Conservation (phyloP, 2,113 vertebrate genomes). For the Bombycilla garrulus region DNA sequence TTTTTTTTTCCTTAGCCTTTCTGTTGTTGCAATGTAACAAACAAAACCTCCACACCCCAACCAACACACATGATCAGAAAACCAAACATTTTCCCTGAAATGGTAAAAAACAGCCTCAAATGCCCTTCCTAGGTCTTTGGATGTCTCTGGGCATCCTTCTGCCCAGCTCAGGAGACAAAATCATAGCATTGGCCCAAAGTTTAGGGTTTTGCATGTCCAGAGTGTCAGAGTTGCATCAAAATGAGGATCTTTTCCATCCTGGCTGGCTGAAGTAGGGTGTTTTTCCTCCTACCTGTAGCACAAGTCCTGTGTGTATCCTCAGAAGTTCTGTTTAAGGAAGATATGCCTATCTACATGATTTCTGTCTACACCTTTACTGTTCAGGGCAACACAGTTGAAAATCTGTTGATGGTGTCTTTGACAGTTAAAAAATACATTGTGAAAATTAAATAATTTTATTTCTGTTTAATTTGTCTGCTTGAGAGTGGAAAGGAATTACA, state of each 20-base stretch:
- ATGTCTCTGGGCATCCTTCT: neutral
- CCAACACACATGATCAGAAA: neutral
- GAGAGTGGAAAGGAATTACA: neutral
- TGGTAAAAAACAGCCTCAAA: neutral
- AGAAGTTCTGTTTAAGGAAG: neutral
- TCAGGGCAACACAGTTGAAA: neutral
- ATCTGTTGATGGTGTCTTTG: neutral
- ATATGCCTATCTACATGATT: neutral
- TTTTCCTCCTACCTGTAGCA: neutral
- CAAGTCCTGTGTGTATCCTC: neutral
- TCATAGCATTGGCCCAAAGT: fast-evolving
- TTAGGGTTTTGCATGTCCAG: neutral
- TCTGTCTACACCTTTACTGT: neutral
- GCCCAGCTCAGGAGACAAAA: neutral
- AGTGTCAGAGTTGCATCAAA: neutral
- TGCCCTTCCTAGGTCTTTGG: neutral
- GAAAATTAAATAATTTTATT: slow-evolving; percentile 32
- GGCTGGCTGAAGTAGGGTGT: neutral
- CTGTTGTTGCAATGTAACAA: neutral
- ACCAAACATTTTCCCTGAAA: neutral
- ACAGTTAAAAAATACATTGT: neutral
- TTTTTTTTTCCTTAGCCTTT: neutral
- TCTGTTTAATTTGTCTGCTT: neutral
- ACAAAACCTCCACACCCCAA: too few relatives aligned
- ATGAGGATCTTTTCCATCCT: neutral